Evolutionary conservation across 2,797 vertebrate species (phyloP).

Genomic region (Helarctos malayanus): DNA sequence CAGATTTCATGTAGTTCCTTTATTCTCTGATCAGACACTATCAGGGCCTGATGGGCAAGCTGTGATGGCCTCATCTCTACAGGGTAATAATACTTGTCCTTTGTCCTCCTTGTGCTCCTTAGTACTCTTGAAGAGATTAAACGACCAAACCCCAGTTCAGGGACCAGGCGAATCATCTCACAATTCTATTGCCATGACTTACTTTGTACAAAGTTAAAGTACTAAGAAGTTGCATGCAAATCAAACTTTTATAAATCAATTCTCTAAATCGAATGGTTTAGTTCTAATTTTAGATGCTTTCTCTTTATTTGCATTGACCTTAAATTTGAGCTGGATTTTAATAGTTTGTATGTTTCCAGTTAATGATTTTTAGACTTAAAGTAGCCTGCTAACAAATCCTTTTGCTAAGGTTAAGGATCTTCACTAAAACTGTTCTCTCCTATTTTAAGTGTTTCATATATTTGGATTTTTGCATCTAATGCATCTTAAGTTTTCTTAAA

Average conservation of each 20-base stretch:
- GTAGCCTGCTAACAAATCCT: background rate
- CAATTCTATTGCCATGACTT: background rate
- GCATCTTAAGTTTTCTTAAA: conserved; percentile 3
- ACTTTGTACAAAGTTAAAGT: background rate
- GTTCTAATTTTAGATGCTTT: conserved; percentile 23
- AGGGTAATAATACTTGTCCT: background rate
- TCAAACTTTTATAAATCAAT: conserved; percentile 59
- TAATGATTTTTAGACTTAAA: conserved; percentile 54
- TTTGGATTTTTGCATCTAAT: conserved; percentile 55
- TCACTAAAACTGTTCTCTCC: background rate
- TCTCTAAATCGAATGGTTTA: conserved; percentile 29
- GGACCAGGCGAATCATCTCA: background rate
- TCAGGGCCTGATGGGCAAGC: background rate
- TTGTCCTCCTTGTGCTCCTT: background rate
- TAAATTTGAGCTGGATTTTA: conserved; percentile 59
- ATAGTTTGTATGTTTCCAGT: background rate
- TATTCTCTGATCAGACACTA: background rate
- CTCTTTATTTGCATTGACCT: conserved; percentile 55
- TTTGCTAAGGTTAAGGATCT: conserved; percentile 20
- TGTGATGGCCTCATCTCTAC: background rate
- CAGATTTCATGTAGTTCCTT: background rate
- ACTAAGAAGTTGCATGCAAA: conserved; percentile 20
- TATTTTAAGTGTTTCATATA: background rate
- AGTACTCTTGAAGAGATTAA: background rate
- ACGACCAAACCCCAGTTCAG: background rate